These are phyloP conservation scores for Heliconius nattereri DNA, from an alignment of 1,140 invertebrate genomes.

Conservation along the genomic window DNA sequence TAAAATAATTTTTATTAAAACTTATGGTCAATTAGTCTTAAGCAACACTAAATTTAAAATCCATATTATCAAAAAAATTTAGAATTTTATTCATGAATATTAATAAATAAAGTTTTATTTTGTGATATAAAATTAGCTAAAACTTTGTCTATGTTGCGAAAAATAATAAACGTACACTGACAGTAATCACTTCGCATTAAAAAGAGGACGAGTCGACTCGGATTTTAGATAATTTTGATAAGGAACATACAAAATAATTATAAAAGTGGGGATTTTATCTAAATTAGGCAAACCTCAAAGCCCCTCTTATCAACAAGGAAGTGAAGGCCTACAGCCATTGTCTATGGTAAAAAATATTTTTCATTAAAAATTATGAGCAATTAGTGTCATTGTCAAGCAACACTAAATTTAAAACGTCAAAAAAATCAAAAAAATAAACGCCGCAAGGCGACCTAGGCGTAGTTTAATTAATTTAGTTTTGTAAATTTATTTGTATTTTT, in stretches of 20 bases:
- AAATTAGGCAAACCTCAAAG: neutral
- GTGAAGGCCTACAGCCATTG: slow-evolving; percentile 38
- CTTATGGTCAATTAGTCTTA: too few species aligned
- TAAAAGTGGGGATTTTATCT: neutral
- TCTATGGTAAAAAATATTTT: slow-evolving; percentile 70
- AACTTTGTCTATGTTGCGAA: slow-evolving; percentile 14
- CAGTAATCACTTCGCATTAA: neutral
- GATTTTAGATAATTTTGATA: neutral
- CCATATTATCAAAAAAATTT: too few species aligned
- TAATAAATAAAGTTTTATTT: too few species aligned
- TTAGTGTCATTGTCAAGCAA: slow-evolving; percentile 77
- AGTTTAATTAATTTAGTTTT: slow-evolving; percentile 71
- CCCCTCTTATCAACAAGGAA: slow-evolving; percentile 19
- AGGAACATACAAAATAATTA: neutral
- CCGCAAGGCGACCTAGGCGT: slow-evolving; percentile 60
- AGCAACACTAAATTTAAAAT: too few species aligned
- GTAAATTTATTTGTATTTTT: slow-evolving; percentile 74
- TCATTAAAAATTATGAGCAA: slow-evolving; percentile 72
- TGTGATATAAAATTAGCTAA: neutral
- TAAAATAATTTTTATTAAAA: too few species aligned
- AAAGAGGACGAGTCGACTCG: neutral
- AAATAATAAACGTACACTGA: neutral
- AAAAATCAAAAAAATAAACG: slow-evolving; percentile 66
- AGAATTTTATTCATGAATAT: too few species aligned
- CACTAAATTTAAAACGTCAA: slow-evolving; percentile 77